Conservation (phyloP, 2,113 vertebrate species). For the Amblyopsis rosae region DNA sequence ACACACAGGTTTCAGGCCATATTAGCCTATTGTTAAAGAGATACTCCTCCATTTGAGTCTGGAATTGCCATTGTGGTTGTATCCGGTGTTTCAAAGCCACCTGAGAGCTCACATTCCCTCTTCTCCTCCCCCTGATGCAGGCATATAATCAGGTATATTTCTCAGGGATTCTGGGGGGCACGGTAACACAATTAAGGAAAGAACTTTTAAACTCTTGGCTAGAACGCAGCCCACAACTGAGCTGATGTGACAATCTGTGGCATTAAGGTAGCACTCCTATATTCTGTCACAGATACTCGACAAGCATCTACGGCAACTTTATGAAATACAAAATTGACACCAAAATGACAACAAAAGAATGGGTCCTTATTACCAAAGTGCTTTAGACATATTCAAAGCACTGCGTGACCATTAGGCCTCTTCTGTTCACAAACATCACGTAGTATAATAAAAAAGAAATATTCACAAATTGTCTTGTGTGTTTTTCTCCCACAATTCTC, state of each 20-base stretch:
- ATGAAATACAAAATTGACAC: conserved; percentile 31
- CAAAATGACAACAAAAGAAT: neutral
- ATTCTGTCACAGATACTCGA: conserved; percentile 35
- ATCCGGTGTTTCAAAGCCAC: neutral
- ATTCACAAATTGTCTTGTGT: conserved; percentile 37
- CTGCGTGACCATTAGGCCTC: neutral
- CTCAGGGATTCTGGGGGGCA: neutral
- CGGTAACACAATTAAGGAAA: neutral
- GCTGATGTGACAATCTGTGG: conserved; percentile 30
- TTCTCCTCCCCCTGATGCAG: neutral
- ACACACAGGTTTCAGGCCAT: conserved; percentile 22
- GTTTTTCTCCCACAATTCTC: conserved; percentile 10
- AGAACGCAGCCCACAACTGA: neutral
- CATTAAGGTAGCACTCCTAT: conserved; percentile 11
- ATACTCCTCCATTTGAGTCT: too few relatives aligned
- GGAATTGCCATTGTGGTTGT: neutral
- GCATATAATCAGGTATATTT: neutral
- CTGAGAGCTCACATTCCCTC: neutral
- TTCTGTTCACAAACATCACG: conserved; percentile 1
- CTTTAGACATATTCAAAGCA: neutral
- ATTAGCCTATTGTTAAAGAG: too few relatives aligned
- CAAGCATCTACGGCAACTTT: conserved; percentile 38
- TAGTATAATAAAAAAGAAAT: conserved; percentile 19
- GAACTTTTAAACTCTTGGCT: neutral
- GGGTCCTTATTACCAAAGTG: neutral